Evolutionary conservation across 2,797 vertebrate species (phyloP), one percentile per base, ranked within the genome.

Genomic region (Xiphorhynchus erythropygius): DNA sequence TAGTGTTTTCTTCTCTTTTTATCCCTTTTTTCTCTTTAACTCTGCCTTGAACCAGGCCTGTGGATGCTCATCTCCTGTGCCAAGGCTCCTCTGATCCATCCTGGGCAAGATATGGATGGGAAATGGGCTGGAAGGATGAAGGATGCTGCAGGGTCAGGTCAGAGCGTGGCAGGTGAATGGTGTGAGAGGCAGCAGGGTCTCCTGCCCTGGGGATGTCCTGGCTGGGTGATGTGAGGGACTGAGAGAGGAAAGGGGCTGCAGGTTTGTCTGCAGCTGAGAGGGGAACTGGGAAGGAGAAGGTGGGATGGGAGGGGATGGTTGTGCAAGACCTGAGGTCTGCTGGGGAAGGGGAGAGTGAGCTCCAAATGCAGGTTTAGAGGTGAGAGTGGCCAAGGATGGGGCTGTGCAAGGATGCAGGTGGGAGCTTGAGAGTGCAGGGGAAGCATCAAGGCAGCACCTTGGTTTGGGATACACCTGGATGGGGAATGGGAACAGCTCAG

Each of bases 101-200:
- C 62, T 12, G 39, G 15, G 49, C 5, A 16, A 37, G 56, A 9
- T 5, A 22, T 0, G 14, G 52, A 16, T 63, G 49, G 69, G 33
- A 69, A 55, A 49, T 35, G 33, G 11, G 13, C 49, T 68, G 81
- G 55, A 77, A 53, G 25, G 19, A 11, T 0, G 21, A 32, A 46
- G 41, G 53, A 44, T 24, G 81, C 47, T 67, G 81, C 5, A 3
- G 22, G 35, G 25, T 5, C 1, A 1, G 53, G 14, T 46, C 7
- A 2, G 39, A 33, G 11, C 8, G 0, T 2, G 18, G 33, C 22
- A 25, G 10, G 27, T 2, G 3, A 30, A 4, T 1, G 57, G 27
- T 3, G 32, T 15, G 64, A 77, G 81, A 4, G 6, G 64, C 27
- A 37, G 39, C 0, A 8, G 30, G 13, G 10, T 64, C 9, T 59